Conservation (phyloP, 2,797 vertebrate genomes). For the Esox masquinongy region DNA sequence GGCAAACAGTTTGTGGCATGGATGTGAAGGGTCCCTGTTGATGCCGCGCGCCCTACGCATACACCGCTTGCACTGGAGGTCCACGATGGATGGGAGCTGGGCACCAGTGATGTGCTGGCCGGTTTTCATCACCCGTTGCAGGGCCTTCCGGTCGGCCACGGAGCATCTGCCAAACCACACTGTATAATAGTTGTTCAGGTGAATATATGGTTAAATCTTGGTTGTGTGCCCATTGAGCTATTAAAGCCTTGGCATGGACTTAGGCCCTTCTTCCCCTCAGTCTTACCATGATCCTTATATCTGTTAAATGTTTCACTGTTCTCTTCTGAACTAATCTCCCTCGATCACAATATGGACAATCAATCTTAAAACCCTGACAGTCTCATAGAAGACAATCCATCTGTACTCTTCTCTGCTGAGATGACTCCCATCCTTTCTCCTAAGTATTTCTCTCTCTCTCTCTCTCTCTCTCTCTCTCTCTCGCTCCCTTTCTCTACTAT, state of each 20-base stretch:
- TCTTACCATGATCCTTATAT: neutral
- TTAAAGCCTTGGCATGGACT: neutral
- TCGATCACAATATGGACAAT: conserved; percentile 30
- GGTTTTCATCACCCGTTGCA: no score
- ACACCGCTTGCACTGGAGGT: no score
- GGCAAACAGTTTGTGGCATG: no score
- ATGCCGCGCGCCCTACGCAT: no score
- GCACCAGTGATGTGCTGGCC: no score
- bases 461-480: neutral
- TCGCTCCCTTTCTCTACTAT: neutral
- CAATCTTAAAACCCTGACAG: conserved; percentile 28
- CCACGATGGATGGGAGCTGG: no score
- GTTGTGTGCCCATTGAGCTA: neutral
- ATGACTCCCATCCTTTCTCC: neutral
- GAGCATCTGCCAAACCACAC: neutral
- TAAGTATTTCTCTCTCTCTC: neutral
- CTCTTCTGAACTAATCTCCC: neutral
- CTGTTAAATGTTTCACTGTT: neutral
- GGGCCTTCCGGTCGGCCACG: no score
- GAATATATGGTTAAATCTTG: neutral
- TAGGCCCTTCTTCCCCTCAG: neutral
- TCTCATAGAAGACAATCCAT: conserved; percentile 42
- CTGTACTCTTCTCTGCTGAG: conserved; percentile 23
- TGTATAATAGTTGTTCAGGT: neutral
- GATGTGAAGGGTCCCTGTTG: no score